Evolutionary conservation across 2,113 vertebrate species (phyloP).

Genomic region (Colistium nudipinnis): DNA sequence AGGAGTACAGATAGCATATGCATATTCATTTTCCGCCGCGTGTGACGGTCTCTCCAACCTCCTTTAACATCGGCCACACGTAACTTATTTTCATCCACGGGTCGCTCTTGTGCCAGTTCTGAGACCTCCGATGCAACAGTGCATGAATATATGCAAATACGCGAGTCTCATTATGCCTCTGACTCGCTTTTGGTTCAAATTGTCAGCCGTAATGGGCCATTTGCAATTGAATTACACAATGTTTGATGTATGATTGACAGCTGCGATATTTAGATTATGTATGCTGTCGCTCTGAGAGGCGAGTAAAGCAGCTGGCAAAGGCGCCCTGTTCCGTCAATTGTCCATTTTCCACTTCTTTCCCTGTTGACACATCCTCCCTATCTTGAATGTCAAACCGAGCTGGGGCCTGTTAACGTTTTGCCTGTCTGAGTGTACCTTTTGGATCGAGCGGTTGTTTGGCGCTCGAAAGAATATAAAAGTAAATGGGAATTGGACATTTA

Average conservation of each 20-base stretch:
- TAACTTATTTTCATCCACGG: conserved; percentile 60
- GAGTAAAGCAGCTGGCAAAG: conserved; percentile 57
- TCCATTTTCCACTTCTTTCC: conserved; percentile 30
- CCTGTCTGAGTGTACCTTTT: not conserved
- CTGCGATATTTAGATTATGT: conserved; percentile 69
- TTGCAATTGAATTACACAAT: conserved; percentile 60
- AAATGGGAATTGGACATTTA: too few relatives aligned
- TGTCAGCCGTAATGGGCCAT: conserved; percentile 65
- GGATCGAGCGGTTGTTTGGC: not conserved
- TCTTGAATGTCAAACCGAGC: conserved; percentile 24
- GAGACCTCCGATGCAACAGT: conserved; percentile 52
- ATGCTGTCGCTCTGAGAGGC: conserved; percentile 49
- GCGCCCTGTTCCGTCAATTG: conserved; percentile 39
- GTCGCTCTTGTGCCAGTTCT: conserved; percentile 45
- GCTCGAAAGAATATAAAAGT: too few relatives aligned
- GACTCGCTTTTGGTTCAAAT: conserved; percentile 56
- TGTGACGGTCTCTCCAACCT: conserved; percentile 36
- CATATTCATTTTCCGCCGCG: conserved; percentile 54
- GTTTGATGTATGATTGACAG: conserved; percentile 68
- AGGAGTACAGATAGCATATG: conserved; percentile 27
- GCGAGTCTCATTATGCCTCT: conserved; percentile 44
- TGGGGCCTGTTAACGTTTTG: not conserved
- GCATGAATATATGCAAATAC: conserved; percentile 73
- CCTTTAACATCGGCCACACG: conserved; percentile 57
- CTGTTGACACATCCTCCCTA: conserved; percentile 17